Evolutionary conservation across 2,888 invertebrate genomes (phyloP).

Genomic region (Troides helena): DNA sequence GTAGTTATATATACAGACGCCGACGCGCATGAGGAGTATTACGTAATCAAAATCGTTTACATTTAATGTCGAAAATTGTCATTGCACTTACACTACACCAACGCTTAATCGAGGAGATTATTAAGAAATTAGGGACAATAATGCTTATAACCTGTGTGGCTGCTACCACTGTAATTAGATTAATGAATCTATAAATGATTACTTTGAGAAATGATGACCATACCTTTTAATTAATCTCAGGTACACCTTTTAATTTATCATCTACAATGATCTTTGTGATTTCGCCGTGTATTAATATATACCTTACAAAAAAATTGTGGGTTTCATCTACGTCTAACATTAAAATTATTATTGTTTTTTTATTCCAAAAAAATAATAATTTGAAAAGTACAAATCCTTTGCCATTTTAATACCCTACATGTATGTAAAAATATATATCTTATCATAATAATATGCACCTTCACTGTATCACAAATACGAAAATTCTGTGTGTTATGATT

Average conservation of each 20-base stretch:
- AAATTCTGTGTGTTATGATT: too few relatives aligned
- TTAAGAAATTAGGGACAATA: slow-evolving; percentile 22
- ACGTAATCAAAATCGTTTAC: slow-evolving; percentile 25
- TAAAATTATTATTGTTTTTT: too few relatives aligned
- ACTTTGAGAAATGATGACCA: too few relatives aligned
- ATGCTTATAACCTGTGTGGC: slow-evolving; percentile 4
- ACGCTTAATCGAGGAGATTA: slow-evolving; percentile 17
- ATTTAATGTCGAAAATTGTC: slow-evolving; percentile 15
- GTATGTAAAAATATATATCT: background rate
- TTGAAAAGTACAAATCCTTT: too few relatives aligned
- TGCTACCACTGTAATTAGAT: background rate
- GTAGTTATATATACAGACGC: slow-evolving; percentile 6
- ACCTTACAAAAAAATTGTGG: too few relatives aligned
- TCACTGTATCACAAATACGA: background rate
- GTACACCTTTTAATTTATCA: too few relatives aligned
- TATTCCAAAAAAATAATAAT: too few relatives aligned
- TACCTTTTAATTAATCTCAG: too few relatives aligned
- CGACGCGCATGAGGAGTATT: slow-evolving; percentile 9
- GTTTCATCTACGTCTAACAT: too few relatives aligned
- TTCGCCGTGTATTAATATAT: too few relatives aligned
- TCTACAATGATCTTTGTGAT: too few relatives aligned
- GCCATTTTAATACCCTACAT: background rate
- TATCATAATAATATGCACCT: background rate
- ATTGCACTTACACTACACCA: slow-evolving; percentile 16
- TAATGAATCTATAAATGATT: too few relatives aligned